These are phyloP conservation scores for Drosophila virilis DNA, from an alignment of 1,140 invertebrate species.

Conservation along the genomic window DNA sequence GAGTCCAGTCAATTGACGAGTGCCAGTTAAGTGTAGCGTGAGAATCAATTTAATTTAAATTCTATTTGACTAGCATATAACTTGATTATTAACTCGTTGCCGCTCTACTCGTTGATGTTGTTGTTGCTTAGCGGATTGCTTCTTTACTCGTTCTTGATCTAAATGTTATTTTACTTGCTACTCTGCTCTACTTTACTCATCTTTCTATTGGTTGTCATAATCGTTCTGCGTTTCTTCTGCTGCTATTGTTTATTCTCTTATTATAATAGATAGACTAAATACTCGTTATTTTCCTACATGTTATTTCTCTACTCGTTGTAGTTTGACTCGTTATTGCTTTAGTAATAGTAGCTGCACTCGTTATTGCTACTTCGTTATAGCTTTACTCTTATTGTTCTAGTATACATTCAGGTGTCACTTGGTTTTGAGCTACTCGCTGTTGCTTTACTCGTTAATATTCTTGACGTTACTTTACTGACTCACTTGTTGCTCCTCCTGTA, in stretches of 20 bases:
- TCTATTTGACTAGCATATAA: not conserved
- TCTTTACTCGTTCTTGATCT: not conserved
- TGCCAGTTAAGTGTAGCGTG: not conserved
- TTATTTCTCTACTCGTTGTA: not conserved
- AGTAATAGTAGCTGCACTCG: not conserved
- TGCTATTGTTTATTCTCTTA: too few species aligned
- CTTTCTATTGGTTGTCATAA: too few species aligned
- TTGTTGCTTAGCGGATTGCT: not conserved
- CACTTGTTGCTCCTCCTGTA: too few species aligned
- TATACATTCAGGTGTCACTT: not conserved
- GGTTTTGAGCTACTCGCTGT: not conserved
- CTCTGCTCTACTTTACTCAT: too few species aligned
- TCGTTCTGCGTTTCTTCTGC: too few species aligned
- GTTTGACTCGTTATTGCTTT: not conserved
- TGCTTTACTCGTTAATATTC: not conserved
- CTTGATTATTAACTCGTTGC: not conserved
- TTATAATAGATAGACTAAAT: too few species aligned
- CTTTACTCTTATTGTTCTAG: not conserved
- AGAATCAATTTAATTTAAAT: constrained; percentile 7
- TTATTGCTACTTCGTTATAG: not conserved
- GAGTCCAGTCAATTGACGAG: not conserved
- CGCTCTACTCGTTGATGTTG: not conserved
- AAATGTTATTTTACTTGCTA: too few species aligned
- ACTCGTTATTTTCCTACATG: too few species aligned
- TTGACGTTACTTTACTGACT: not conserved